Percentiles rank a stretch among this genome's conserved stretches.
phyloP scores from a whole-genome alignment of 2,888 invertebrate genomes.

The Euplexia lucipara region DNA sequence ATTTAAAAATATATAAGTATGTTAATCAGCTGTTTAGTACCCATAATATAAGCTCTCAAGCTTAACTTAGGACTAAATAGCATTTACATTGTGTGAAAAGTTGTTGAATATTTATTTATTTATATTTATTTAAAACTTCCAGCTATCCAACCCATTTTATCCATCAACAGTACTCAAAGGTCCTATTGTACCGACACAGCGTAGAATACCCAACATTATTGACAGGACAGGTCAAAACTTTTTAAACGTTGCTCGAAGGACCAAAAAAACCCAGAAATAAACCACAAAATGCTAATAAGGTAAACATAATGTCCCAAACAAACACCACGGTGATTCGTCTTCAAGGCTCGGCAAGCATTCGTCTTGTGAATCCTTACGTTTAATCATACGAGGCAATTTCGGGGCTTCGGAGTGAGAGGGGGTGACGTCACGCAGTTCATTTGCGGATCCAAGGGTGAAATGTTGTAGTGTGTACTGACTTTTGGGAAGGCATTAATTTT shows the following conservation, averaged over 20 bases:
- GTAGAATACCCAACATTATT: neutral
- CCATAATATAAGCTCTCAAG: too few species aligned
- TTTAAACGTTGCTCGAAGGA: conserved; percentile 11
- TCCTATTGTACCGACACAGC: neutral
- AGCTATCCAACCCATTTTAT: neutral
- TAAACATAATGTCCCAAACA: conserved; percentile 36
- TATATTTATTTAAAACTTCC: too few species aligned
- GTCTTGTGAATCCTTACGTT: conserved; percentile 69
- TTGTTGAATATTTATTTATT: too few species aligned
- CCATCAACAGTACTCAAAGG: neutral
- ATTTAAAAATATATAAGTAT: too few species aligned
- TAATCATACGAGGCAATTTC: conserved; percentile 74
- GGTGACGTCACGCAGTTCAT: conserved; percentile 55
- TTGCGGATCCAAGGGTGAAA: conserved; percentile 28
- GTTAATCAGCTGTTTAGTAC: too few species aligned
- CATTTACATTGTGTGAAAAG: too few species aligned
- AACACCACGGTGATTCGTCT: conserved; percentile 51
- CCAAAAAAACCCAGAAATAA: conserved; percentile 17
- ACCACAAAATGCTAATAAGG: conserved; percentile 37
- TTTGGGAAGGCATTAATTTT: neutral
- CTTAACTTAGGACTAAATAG: too few species aligned
- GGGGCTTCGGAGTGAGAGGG: conserved; percentile 42
- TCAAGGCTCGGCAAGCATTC: conserved; percentile 64
- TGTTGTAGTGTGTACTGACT: conserved; percentile 25
- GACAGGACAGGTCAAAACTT: conserved; percentile 7